Evolutionary conservation across 2,888 invertebrate genomes (phyloP).

Genomic region (Pelosia muscerda): DNA sequence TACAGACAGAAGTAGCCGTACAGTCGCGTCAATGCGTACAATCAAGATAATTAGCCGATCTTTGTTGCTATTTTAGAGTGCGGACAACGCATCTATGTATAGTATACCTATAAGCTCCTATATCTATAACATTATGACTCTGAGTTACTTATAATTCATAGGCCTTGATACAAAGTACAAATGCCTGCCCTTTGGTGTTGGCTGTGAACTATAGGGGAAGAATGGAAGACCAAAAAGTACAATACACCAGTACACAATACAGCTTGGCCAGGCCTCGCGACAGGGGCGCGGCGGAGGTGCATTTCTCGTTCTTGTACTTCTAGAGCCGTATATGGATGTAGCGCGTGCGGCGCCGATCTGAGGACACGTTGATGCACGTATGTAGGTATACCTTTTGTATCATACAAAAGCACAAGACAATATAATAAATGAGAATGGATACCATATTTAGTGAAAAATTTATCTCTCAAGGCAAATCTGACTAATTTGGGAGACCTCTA

Average conservation of each 20-base stretch:
- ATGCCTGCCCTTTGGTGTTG: no score
- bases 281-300: slow-evolving; percentile 56
- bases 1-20: no score
- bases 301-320: slow-evolving; percentile 81
- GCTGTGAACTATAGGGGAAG: no score
- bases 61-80: no score
- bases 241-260: slow-evolving; percentile 52
- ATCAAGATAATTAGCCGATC: no score
- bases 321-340: slow-evolving; percentile 77
- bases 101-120: no score
- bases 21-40: no score
- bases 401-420: slow-evolving; percentile 22
- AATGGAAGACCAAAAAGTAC: not conserved
- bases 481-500: slow-evolving; percentile 1
- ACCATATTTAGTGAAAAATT: slow-evolving; percentile 52
- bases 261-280: slow-evolving; percentile 70
- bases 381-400: slow-evolving; percentile 6
- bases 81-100: no score
- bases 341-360: slow-evolving; percentile 75
- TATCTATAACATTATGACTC: no score
- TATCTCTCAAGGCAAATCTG: slow-evolving; percentile 12
- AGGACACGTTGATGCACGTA: slow-evolving; percentile 52
- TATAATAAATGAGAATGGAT: slow-evolving; percentile 33
- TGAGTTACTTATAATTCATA: no score
- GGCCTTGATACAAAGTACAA: not conserved